phyloP scores from a whole-genome alignment of 2,113 vertebrate genomes.

The Passer domesticus region DNA sequence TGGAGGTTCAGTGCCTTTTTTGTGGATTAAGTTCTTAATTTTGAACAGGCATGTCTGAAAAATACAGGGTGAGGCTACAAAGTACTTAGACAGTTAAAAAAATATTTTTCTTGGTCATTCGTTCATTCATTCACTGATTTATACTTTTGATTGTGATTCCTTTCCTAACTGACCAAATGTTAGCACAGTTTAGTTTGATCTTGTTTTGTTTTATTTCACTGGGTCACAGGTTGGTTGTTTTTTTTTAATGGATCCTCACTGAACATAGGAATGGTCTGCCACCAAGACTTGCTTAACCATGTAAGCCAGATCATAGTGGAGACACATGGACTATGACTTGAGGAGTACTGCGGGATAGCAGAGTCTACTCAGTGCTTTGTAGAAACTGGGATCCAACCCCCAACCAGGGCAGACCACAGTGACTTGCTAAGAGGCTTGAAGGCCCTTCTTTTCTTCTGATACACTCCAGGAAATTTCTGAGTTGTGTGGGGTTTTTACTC shows the following conservation, averaged over 20 bases:
- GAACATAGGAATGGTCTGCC: neutral
- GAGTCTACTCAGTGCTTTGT: neutral
- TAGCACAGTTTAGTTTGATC: neutral
- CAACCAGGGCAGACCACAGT: neutral
- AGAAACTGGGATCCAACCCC: neutral
- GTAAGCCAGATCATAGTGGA: neutral
- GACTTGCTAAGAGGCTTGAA: neutral
- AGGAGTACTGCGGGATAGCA: neutral
- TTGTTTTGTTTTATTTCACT: neutral
- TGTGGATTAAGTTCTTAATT: neutral
- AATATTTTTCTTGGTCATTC: neutral
- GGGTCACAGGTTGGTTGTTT: neutral
- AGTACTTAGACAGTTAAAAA: neutral
- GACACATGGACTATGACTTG: neutral
- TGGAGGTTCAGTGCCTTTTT: neutral
- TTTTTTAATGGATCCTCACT: neutral
- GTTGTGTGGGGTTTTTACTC: neutral
- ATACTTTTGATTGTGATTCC: neutral
- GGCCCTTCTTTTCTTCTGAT: neutral
- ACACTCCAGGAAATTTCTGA: neutral
- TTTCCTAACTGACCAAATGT: neutral
- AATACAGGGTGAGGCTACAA: neutral
- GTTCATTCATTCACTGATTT: neutral
- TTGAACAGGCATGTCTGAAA: neutral
- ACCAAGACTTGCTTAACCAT: neutral